phyloP scores from a whole-genome alignment of 2,888 invertebrate species.

The Fragum sueziense region DNA sequence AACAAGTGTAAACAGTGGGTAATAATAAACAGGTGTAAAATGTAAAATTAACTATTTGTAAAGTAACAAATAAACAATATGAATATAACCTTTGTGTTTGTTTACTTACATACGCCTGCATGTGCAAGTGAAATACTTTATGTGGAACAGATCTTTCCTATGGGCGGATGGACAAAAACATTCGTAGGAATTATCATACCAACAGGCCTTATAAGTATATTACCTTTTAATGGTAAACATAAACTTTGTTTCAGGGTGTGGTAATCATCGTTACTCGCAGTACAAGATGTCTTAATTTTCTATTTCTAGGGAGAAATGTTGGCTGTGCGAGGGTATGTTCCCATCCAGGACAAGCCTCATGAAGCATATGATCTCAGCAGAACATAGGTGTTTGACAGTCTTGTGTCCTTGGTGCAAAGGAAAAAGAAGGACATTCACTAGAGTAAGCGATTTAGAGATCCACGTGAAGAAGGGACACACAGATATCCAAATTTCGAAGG shows the following conservation, averaged over 20 bases:
- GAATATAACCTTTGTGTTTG: neutral
- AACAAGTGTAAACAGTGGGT: neutral
- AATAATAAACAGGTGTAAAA: neutral
- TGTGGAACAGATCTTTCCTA: neutral
- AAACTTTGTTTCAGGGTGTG: neutral
- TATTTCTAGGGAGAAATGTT: constrained; percentile 40
- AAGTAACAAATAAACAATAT: neutral
- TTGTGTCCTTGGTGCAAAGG: constrained; percentile 40
- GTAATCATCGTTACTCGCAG: neutral
- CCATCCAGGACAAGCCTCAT: neutral
- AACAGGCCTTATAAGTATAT: neutral
- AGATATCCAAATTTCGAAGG: neutral
- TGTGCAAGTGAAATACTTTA: neutral
- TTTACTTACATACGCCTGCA: neutral
- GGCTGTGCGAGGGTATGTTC: constrained; percentile 34
- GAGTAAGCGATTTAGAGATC: constrained; percentile 22
- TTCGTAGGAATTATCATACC: neutral
- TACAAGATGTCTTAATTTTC: neutral
- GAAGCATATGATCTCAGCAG: constrained; percentile 16
- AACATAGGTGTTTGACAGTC: constrained; percentile 7
- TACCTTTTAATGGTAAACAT: neutral
- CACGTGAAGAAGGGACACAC: constrained; percentile 16
- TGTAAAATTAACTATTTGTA: neutral
- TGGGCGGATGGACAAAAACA: neutral
- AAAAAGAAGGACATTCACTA: constrained; percentile 21